Conservation (phyloP, 2,113 vertebrate species). For the Trichomycterus rosablanca region DNA sequence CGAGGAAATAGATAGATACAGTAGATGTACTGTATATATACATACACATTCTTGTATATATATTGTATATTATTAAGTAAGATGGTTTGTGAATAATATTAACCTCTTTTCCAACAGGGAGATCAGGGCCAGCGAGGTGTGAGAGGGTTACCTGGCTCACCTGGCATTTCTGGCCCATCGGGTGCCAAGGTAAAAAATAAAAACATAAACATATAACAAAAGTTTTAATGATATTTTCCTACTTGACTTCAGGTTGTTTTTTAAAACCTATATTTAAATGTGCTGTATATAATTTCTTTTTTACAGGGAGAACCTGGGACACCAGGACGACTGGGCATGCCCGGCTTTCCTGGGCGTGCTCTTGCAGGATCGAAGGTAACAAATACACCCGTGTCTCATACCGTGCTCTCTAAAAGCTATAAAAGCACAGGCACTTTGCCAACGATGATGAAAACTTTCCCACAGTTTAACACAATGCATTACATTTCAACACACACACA, state of each 20-base stretch:
- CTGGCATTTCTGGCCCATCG: conserved; percentile 73
- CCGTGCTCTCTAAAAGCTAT: conserved; percentile 31
- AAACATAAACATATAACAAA: neutral
- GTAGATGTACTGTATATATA: too few relatives aligned
- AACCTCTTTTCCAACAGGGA: conserved; percentile 63
- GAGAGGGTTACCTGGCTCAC: conserved; percentile 78
- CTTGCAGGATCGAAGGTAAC: conserved; percentile 82
- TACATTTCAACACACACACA: conserved; percentile 5
- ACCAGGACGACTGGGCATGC: conserved; percentile 74
- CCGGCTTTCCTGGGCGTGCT: conserved; percentile 77
- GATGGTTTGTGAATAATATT: conserved; percentile 16
- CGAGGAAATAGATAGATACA: too few relatives aligned
- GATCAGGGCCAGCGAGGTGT: conserved; percentile 83
- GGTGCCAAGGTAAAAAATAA: conserved; percentile 76
- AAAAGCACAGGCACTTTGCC: conserved; percentile 10
- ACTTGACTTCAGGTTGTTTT: too few relatives aligned
- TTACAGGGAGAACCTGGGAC: conserved; percentile 80
- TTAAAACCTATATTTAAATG: too few relatives aligned
- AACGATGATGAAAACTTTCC: conserved; percentile 25
- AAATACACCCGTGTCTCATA: conserved; percentile 27
- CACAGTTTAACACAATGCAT: conserved; percentile 5
- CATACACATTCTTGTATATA: too few relatives aligned
- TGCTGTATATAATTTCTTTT: conserved; percentile 22
- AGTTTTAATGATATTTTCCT: neutral
- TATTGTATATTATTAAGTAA: neutral